Evolutionary conservation across 2,888 invertebrate species (phyloP), one percentile per base, ranked within the genome.

Genomic region (Melieria crassipennis): DNA sequence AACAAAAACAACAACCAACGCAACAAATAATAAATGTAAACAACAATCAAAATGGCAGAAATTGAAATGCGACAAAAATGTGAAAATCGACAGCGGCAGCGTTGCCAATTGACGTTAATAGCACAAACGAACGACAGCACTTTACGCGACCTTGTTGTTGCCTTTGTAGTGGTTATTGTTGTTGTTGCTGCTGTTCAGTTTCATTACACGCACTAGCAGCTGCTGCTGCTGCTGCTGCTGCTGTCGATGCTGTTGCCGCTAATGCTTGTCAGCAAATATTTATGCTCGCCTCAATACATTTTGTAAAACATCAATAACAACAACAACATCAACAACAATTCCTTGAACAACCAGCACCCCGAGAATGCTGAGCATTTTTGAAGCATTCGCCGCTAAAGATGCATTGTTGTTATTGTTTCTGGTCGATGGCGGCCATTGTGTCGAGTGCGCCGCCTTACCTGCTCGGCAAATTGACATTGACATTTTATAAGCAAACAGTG

Each of bases 221-320:
- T 0, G 30, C 30, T 30, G 30, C 30, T 52, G 6, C 52, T 52
- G 30, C 30, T 0, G 30, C 30, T 30, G 30, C 30, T 52, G 6
- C 52, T 52, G 7, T 52, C 13, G 11, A 1, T 50, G 11, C 9
- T 50, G 52, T 52, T 52, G 9, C 13, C 13, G 52, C 9, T n/a
- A 13, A 52, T 52, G 52, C 52, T 52, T 3, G 52, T 52, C 52
- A 52, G 52, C 9, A 52, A 52, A 52, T 52, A 52, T 52, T 52
- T 52, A 52, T 52, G 52, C 9, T 52, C 13, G n/a, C 52, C 30
- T 30, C 30, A 30, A 30, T 30, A 30, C 30, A 30, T 52, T 52
- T 52, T 52, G 52, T 13, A 13, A 52, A 5, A 13, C 52, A n/a
- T 5, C 6, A 52, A 52, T n/a, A n/a, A n/a, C 13, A 52, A n/a